Evolutionary conservation across 2,113 vertebrate genomes (phyloP).

Genomic region (Hypomesus transpacificus): DNA sequence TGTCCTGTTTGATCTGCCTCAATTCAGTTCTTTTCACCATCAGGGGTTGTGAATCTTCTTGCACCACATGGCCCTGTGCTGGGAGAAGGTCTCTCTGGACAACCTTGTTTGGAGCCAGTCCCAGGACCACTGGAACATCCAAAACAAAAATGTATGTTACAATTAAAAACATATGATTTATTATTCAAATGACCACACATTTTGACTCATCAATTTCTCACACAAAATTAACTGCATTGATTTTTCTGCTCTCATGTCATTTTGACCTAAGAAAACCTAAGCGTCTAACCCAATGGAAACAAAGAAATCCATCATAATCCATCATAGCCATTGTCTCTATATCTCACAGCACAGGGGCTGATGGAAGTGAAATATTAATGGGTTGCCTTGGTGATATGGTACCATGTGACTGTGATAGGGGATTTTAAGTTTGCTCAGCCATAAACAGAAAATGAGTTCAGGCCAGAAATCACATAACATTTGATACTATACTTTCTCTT

Average conservation of each 20-base stretch:
- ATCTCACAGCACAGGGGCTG: background rate
- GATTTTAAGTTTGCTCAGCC: background rate
- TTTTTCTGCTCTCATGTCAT: no score
- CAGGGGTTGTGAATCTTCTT: constrained; percentile 41
- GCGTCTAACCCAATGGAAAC: no score
- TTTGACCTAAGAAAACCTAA: no score
- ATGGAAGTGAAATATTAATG: background rate
- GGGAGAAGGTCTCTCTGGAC: constrained; percentile 33
- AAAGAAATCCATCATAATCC: no score
- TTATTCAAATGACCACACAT: background rate
- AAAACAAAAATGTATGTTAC: background rate
- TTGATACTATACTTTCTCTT: background rate
- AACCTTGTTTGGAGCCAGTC: constrained; percentile 9
- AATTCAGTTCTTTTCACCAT: background rate
- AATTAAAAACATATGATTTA: background rate
- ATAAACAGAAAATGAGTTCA: background rate
- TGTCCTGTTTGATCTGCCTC: background rate
- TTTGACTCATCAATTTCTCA: background rate
- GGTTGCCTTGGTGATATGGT: background rate
- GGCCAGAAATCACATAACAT: background rate
- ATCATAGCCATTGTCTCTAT: no score
- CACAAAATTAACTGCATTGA: no score
- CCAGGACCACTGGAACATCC: constrained; percentile 44
- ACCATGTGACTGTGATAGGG: background rate
- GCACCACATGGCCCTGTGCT: constrained; percentile 46